These are phyloP conservation scores for Apteryx mantelli DNA, from an alignment of 2,113 vertebrate genomes.

Conservation along the genomic window DNA sequence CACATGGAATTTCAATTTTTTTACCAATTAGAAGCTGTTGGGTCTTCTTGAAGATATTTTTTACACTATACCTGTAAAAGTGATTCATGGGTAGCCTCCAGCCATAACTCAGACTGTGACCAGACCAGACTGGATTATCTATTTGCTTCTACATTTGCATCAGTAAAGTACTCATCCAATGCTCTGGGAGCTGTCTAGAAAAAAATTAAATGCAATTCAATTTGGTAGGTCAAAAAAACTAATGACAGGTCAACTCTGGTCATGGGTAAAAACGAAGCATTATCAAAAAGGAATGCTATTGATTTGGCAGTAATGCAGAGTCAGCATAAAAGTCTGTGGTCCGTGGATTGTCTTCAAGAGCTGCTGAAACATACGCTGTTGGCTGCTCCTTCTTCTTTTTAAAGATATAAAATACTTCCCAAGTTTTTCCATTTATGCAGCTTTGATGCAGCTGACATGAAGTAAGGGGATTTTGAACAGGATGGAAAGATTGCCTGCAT, in stretches of 20 bases:
- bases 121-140: conserved; percentile 38
- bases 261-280: neutral
- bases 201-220: neutral
- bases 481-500: neutral
- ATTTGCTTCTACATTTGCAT: conserved; percentile 5
- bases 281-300: neutral
- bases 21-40: neutral
- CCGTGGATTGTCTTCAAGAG: neutral
- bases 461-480: neutral
- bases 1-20: neutral
- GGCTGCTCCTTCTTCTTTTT: neutral
- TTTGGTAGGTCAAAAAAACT: neutral
- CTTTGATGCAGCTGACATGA: neutral
- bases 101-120: neutral
- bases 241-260: neutral
- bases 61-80: neutral
- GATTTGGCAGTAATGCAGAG: neutral
- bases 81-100: neutral
- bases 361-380: neutral
- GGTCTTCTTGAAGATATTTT: neutral
- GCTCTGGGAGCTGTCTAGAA: neutral
- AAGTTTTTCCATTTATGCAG: neutral
- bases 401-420: neutral
- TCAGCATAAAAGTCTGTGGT: neutral
- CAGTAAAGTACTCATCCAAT: neutral